These are phyloP conservation scores for Melanitta fusca DNA, from an alignment of 2,797 vertebrate genomes.

Conservation along the genomic window DNA sequence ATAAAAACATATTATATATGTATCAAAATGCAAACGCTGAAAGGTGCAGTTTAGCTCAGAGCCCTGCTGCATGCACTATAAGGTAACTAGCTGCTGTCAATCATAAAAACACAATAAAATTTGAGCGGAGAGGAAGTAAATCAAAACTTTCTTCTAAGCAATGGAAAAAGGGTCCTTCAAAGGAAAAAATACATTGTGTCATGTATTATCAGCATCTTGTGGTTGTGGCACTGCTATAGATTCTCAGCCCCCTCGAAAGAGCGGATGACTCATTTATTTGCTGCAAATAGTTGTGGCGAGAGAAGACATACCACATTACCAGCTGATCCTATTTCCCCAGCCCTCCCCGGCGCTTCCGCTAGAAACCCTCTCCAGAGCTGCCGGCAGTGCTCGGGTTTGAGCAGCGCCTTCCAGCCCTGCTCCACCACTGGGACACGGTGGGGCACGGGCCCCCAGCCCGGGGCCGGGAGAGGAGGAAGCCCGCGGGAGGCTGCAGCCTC, in stretches of 20 bases:
- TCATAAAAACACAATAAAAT: conserved; percentile 58
- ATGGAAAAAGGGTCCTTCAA: conserved; percentile 41
- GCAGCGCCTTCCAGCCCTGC: conserved; percentile 32
- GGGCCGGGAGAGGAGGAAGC: not conserved
- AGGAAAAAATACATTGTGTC: conserved; percentile 19
- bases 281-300: conserved; percentile 74
- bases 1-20: conserved; percentile 76
- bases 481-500: not conserved
- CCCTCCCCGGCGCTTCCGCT: conserved; percentile 64
- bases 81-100: conserved; percentile 67
- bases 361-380: conserved; percentile 32
- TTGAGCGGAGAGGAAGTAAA: conserved; percentile 57
- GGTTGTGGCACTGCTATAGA: conserved; percentile 61
- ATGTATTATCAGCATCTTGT: conserved; percentile 57
- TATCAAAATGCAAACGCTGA: conserved; percentile 72
- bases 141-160: conserved; percentile 50
- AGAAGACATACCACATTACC: conserved; percentile 88
- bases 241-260: conserved; percentile 61
- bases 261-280: conserved; percentile 73
- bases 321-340: conserved; percentile 89
- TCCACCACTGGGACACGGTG: not conserved
- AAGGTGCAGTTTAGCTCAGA: conserved; percentile 60
- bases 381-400: conserved; percentile 31
- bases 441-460: not conserved
- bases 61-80: conserved; percentile 53